Evolutionary conservation across 2,113 vertebrate species (phyloP), one percentile per base, ranked within the genome.

Genomic region (Anarrhichthys ocellatus): DNA sequence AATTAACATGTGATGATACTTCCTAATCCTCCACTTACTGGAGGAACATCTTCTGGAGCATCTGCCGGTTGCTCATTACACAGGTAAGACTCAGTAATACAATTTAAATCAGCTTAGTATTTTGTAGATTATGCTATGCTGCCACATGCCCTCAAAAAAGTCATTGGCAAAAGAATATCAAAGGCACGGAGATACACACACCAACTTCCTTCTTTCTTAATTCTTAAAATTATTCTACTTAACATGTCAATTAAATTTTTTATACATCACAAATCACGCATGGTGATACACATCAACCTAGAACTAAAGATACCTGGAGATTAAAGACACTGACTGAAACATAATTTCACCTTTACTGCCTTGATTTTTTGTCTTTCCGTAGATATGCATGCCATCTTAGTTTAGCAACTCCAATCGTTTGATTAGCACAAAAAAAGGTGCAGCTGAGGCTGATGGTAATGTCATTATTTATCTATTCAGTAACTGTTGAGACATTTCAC

Each of bases 1-100:
- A 92, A 92, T 94, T 90, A 91, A 88, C 84, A 84, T 86, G 81
- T 29, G 46, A 86, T 81, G 81, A 85, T 92, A 85, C 80, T 34
- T 80, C 69, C 80, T 89, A 82, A 92, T 87, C 88, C 86, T 61
- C 69, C 72, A 85, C 86, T 91, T 91, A 91, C 72, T 72, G 78
- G 64, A 87, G 80, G 73, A 91, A 79, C 78, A 88, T 92, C 81
- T 85, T 78, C 38, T 64, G 75, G 78, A 81, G 86, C 81, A 88
- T 91, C 91, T 89, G 77, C 73, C 1, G 22, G 54, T 83, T 62
- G 5, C 69, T 84, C 74, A 85, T 90, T 88, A 88, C 82, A 77
- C 84, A 91, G 87, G 86, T 89, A 76, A 85, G 70, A 78, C 71
- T 69, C 38, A n/a, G 68, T 80, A 73, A 83, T 68, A 78, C 68